Base-by-base conservation (phyloP, 2,888 invertebrate species). In the Auanema freiburgensis region DNA sequence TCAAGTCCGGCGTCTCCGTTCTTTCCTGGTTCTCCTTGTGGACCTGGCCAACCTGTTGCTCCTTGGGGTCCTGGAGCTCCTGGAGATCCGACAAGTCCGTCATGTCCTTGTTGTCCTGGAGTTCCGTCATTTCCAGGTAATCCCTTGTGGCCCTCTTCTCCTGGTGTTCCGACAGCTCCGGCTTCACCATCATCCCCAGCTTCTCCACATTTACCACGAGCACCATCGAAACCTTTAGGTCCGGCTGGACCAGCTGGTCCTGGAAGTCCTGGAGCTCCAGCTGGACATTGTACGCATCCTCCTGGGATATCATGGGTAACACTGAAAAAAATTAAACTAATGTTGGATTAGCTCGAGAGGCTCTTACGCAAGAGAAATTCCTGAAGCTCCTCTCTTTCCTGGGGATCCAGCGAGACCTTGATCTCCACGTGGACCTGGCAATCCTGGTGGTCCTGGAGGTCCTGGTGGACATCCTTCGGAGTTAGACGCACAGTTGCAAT, bases 381-480 rank as follows among this genome's bases (percentile, higher is more conserved):
- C 76, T 14, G 74, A 63, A 11, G 68, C 67, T 59, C 76, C 76
- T n/a, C 66, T 60, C 14, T 59, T 63, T 61, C 76, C 76, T 51
- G 63, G 65, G 24, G 66, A 67, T 63, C 76, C 76, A 14, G 65
- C 42, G 44, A 65, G 62, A 63, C 76, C 76, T 54, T 67, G 69
- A 6, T 72, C 69, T 71, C 76, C 76, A 51, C 71, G 69, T 6
- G 63, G 65, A 64, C 76, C 76, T 53, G 72, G 66, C 43, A 61
- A 8, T 54, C 60, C 60, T 40, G 60, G 60, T 10, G 55, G 60
- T 55, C 60, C 73, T 63, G 76, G 76, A 49, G 76, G 76, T 65
- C 76, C 76, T n/a, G 76, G 64, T 59, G 76, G 76, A 65, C 76
- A 76, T 24, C 73, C 73, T 16, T 63, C 56, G 14, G 71, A 70